Conservation (phyloP, 92 coral and sea anemone species). For the Epizoanthus fatuus region DNA sequence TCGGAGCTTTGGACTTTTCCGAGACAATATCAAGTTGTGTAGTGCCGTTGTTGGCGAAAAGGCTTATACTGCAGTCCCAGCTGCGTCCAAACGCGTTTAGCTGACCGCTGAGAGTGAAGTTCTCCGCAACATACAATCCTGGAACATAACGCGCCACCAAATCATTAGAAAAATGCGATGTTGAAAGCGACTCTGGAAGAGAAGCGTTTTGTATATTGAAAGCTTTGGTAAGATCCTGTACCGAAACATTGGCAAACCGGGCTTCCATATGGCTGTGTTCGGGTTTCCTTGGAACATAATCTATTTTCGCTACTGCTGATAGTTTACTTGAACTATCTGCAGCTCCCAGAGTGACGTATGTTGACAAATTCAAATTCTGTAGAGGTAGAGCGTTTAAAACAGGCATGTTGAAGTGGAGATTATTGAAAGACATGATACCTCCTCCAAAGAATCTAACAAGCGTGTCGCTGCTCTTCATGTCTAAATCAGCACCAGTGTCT, state of each 20-base stretch:
- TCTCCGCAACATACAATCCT: constrained; percentile 34
- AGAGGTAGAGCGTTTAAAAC: constrained; percentile 83
- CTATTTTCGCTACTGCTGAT: constrained; percentile 78
- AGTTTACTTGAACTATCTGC: constrained; percentile 67
- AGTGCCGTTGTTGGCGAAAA: constrained; percentile 56
- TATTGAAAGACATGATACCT: constrained; percentile 79
- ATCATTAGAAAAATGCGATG: constrained; percentile 80
- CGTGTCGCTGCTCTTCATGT: constrained; percentile 86
- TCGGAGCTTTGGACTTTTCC: constrained; percentile 79
- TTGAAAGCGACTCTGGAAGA: constrained; percentile 77
- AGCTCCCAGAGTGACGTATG: constrained; percentile 81
- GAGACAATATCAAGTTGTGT: constrained; percentile 75
- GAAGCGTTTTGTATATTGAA: constrained; percentile 83
- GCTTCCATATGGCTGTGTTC: constrained; percentile 82
- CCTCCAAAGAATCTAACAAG: constrained; percentile 76
- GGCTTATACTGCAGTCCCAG: constrained; percentile 75
- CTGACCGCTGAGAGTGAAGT: constrained; percentile 71
- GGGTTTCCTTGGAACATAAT: constrained; percentile 80
- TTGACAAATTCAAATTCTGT: constrained; percentile 76
- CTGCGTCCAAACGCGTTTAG: constrained; percentile 81
- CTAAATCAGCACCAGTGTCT: constrained; percentile 76
- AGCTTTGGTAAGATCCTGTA: constrained; percentile 81
- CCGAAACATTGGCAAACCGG: constrained; percentile 73
- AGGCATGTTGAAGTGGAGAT: constrained; percentile 79
- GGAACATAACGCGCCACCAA: constrained; percentile 79